Percentiles rank a stretch among this genome's conserved stretches.
Conservation (phyloP, 2,113 vertebrate genomes). For the Aleadryas rufinucha region DNA sequence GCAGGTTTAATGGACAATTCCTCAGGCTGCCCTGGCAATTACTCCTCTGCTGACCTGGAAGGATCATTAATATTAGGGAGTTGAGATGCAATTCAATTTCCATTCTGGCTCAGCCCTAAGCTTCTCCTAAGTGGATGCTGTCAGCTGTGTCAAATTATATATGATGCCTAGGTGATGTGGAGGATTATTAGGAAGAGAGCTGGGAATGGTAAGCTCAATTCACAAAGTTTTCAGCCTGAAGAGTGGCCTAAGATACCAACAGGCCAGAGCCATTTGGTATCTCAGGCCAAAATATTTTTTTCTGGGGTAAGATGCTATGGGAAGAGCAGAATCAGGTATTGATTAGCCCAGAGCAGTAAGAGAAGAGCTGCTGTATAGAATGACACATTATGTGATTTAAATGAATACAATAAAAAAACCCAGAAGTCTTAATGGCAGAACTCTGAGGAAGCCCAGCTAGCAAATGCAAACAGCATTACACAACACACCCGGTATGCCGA, state of each 20-base stretch:
- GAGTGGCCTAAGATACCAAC: neutral
- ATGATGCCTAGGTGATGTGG: neutral
- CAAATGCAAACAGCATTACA: neutral
- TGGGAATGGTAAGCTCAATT: neutral
- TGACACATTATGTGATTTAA: neutral
- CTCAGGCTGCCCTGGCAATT: constrained; percentile 40
- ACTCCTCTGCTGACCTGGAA: constrained; percentile 42
- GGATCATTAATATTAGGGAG: constrained; percentile 54
- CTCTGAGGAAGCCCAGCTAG: neutral
- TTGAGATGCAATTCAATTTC: constrained; percentile 44
- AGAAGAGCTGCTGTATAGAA: neutral
- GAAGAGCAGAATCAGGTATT: neutral
- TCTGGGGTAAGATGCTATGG: neutral
- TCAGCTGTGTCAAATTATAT: constrained; percentile 47
- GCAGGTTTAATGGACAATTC: constrained; percentile 38
- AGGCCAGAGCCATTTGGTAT: neutral
- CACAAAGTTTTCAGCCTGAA: constrained; percentile 17
- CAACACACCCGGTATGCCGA: neutral
- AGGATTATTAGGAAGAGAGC: neutral
- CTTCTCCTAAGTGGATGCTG: constrained; percentile 29
- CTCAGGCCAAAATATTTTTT: neutral
- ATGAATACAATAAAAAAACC: neutral
- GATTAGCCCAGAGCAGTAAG: neutral
- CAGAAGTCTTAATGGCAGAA: neutral
- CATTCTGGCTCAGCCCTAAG: neutral